Evolutionary conservation across 2,888 invertebrate genomes (phyloP).

Genomic region (Helicoverpa assulta): DNA sequence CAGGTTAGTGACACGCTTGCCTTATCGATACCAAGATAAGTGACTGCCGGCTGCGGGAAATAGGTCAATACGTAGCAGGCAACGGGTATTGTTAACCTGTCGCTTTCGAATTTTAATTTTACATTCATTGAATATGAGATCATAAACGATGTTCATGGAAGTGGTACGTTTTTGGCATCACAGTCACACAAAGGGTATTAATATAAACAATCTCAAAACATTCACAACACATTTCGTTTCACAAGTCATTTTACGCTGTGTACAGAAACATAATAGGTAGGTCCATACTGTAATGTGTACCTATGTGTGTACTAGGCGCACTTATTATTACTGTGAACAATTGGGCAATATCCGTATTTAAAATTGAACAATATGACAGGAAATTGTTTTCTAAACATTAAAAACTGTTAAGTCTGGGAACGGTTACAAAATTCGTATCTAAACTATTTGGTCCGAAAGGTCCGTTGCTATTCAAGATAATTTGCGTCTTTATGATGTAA

Average conservation of each 20-base stretch:
- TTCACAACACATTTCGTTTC: not conserved
- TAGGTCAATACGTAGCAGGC: conserved; percentile 37
- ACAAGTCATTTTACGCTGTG: conserved; percentile 2
- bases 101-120: conserved; percentile 13
- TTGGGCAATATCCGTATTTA: conserved; percentile 16
- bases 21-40: conserved; percentile 57
- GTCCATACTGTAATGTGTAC: not conserved
- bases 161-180: conserved; percentile 6
- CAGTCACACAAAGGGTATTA: conserved; percentile 4
- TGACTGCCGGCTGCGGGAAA: conserved; percentile 40
- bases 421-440: not conserved
- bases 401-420: conserved; percentile 2
- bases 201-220: conserved; percentile 3
- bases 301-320: not conserved
- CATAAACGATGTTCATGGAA: too few relatives aligned
- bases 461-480: not conserved
- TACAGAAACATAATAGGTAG: conserved; percentile 21
- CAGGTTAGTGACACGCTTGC: conserved; percentile 88
- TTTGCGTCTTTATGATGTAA: conserved; percentile 24
- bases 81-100: conserved; percentile 18
- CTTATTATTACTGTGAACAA: conserved; percentile 16
- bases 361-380: conserved; percentile 3
- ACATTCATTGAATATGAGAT: too few relatives aligned
- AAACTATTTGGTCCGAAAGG: not conserved
- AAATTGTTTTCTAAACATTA: conserved; percentile 2